Percentiles rank a stretch among this genome's conserved stretches.
These are phyloP conservation scores for Taenioides sp. DNA, from an alignment of 2,797 vertebrate genomes.

Conservation along the genomic window DNA sequence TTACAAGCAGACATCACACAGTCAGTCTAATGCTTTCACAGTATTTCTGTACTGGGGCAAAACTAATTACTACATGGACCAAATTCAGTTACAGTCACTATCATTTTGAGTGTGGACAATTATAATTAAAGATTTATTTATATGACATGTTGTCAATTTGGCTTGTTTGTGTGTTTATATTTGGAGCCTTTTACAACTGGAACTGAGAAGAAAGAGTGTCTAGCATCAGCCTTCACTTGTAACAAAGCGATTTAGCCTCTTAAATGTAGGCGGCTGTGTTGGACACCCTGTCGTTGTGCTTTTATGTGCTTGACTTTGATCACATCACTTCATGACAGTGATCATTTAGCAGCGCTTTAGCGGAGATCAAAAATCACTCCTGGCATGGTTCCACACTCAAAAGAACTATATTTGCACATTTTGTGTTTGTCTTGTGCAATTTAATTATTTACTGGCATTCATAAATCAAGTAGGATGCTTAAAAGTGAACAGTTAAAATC, in stretches of 20 bases:
- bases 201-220: background rate
- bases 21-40: too few relatives aligned
- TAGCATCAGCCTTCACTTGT: background rate
- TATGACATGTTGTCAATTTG: background rate
- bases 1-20: too few relatives aligned
- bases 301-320: constrained; percentile 3
- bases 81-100: too few relatives aligned
- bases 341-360: background rate
- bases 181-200: background rate
- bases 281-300: background rate
- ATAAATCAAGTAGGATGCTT: too few relatives aligned
- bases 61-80: too few relatives aligned
- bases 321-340: background rate
- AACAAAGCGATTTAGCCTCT: background rate
- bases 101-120: background rate
- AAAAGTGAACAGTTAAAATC: too few relatives aligned
- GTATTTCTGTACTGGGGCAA: too few relatives aligned
- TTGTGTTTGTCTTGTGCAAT: too few relatives aligned
- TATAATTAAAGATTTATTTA: background rate
- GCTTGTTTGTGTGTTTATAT: background rate
- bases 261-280: background rate
- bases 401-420: too few relatives aligned
- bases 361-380: background rate
- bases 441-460: too few relatives aligned
- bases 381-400: background rate